Percentiles rank a stretch among this genome's conserved stretches.
phyloP scores from a whole-genome alignment of 2,113 vertebrate genomes.

The Phoenicopterus ruber region DNA sequence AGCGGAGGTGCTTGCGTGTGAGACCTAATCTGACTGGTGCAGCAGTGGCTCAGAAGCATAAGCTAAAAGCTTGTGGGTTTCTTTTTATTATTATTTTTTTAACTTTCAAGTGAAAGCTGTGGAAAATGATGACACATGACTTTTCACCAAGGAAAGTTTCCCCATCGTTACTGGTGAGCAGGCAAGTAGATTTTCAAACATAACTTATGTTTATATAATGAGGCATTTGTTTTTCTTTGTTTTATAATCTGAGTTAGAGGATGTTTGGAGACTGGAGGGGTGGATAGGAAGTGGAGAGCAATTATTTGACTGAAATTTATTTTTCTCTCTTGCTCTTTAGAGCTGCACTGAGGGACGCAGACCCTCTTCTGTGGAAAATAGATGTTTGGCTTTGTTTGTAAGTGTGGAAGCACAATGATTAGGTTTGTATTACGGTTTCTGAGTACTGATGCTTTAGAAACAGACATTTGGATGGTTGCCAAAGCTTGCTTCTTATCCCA shows the following conservation, averaged over 20 bases:
- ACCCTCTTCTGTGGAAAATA: not conserved
- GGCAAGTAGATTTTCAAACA: constrained; percentile 20
- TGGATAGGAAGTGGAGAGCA: constrained; percentile 31
- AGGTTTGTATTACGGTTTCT: not conserved
- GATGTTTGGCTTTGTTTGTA: constrained; percentile 9
- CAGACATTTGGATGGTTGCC: not conserved
- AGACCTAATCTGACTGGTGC: not conserved
- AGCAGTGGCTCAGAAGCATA: not conserved
- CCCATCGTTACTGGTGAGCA: not conserved
- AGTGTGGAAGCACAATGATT: not conserved
- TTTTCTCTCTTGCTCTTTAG: not conserved
- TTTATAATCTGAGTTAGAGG: constrained; percentile 43
- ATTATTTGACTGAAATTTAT: constrained; percentile 41
- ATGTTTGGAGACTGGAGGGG: constrained; percentile 41
- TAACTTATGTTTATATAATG: constrained; percentile 36
- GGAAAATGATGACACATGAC: not conserved
- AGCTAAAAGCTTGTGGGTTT: not conserved
- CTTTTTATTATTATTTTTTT: not conserved
- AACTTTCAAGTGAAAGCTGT: not conserved
- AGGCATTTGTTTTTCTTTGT: constrained; percentile 51
- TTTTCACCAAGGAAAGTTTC: not conserved
- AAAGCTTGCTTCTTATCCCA: constrained; percentile 21
- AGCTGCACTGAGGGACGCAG: not conserved
- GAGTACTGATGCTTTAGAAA: constrained; percentile 50
- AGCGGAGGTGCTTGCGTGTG: not conserved